These are phyloP conservation scores for Pelecanus crispus DNA, from an alignment of 2,113 vertebrate genomes.

Conservation along the genomic window DNA sequence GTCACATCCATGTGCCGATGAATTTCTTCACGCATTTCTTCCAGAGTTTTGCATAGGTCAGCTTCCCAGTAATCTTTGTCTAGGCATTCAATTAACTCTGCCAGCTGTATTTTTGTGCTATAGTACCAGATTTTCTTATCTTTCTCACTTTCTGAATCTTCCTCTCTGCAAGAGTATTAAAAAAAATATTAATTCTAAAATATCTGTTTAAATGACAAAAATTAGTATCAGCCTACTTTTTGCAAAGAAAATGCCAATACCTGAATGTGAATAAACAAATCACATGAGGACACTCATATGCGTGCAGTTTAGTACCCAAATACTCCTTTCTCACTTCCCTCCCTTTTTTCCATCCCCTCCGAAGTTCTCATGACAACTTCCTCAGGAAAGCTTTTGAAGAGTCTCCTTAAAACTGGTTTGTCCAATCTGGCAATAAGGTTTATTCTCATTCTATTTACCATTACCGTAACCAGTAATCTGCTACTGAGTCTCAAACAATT, in stretches of 20 bases:
- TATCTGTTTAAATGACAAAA: neutral
- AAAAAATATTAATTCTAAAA: neutral
- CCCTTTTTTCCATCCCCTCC: neutral
- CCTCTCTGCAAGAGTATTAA: slow-evolving; percentile 76
- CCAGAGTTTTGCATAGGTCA: slow-evolving; percentile 87
- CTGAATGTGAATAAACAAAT: neutral
- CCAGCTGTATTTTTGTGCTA: slow-evolving; percentile 90
- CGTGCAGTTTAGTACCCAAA: neutral
- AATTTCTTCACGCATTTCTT: slow-evolving; percentile 91
- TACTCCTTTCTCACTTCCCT: neutral
- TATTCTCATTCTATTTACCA: neutral
- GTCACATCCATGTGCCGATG: slow-evolving; percentile 94
- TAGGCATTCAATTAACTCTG: slow-evolving; percentile 84
- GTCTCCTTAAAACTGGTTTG: neutral
- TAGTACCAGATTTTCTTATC: slow-evolving; percentile 97
- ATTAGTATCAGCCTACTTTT: neutral
- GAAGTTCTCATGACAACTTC: neutral
- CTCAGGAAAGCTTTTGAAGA: neutral
- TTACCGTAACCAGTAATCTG: neutral
- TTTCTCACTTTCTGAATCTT: slow-evolving; percentile 87
- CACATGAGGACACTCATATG: neutral
- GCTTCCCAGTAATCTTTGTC: slow-evolving; percentile 94
- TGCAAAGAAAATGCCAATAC: neutral
- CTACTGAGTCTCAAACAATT: neutral
- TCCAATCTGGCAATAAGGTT: neutral